phyloP scores from a whole-genome alignment of 2,888 invertebrate species.

The Gari tellinella region DNA sequence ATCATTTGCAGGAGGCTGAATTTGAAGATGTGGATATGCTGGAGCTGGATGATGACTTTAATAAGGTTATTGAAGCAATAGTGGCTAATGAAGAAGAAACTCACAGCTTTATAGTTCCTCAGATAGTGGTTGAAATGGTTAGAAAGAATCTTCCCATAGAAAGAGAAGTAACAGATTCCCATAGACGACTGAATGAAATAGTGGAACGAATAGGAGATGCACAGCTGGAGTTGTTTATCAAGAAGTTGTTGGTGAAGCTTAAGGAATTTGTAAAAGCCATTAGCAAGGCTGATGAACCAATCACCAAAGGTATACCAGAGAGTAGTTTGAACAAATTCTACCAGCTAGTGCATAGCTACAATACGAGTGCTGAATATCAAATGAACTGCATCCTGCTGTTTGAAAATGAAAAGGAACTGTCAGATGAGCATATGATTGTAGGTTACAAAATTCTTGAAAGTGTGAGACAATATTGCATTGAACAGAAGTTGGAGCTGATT shows the following conservation, averaged over 20 bases:
- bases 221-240: constrained; percentile 1
- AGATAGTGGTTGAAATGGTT: not conserved
- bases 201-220: not conserved
- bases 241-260: constrained; percentile 10
- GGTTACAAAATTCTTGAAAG: constrained; percentile 18
- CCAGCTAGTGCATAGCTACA: constrained; percentile 8
- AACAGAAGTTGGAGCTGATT: constrained; percentile 14
- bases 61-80: constrained; percentile 3
- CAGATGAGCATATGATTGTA: constrained; percentile 6
- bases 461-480: constrained; percentile 10
- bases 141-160: not conserved
- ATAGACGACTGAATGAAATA: constrained; percentile 12
- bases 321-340: constrained; percentile 4
- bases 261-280: not conserved
- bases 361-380: constrained; percentile 13
- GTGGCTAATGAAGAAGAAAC: not conserved
- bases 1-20: too few species aligned
- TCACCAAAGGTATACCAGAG: constrained; percentile 2
- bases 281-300: not conserved
- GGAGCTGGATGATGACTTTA: constrained; percentile 26
- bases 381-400: constrained; percentile 11
- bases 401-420: constrained; percentile 12
- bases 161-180: constrained; percentile 3
- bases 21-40: too few species aligned
- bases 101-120: constrained; percentile 2